These are phyloP conservation scores for Enchytraeus crypticus DNA, from an alignment of 2,888 invertebrate genomes.

Conservation along the genomic window DNA sequence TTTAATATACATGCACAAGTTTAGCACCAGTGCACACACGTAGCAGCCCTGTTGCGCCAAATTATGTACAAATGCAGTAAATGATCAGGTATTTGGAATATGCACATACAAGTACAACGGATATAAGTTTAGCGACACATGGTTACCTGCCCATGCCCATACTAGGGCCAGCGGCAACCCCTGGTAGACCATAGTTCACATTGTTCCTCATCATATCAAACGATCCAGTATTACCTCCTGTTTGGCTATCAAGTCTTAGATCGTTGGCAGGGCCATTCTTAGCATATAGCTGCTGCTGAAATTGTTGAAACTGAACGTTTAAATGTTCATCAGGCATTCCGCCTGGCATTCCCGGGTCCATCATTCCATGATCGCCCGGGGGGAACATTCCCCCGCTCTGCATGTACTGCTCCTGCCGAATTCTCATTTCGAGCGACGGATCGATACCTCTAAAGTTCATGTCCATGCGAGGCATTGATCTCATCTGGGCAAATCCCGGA, in stretches of 20 bases:
- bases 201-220: slow-evolving; percentile 11
- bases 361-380: not conserved
- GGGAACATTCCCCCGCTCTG: slow-evolving; percentile 11
- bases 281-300: slow-evolving; percentile 44
- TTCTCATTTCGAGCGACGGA: not conserved
- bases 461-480: not conserved
- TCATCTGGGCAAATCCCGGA: not conserved
- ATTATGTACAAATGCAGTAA: no score
- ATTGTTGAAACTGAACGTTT: slow-evolving; percentile 40
- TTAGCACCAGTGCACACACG: no score
- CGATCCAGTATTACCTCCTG: not conserved
- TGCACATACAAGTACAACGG: no score
- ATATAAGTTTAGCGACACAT: no score
- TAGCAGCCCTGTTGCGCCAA: no score
- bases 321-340: slow-evolving; percentile 1
- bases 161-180: slow-evolving; percentile 8
- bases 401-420: slow-evolving; percentile 1
- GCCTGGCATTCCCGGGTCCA: not conserved
- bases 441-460: slow-evolving; percentile 2
- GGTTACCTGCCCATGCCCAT: slow-evolving; percentile 18
- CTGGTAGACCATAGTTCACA: slow-evolving; percentile 6
- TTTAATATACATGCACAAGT: no score
- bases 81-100: no score
- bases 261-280: not conserved
- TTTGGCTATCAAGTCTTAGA: not conserved